Evolutionary conservation across 2,113 vertebrate genomes (phyloP), one percentile per base, ranked within the genome.

Genomic region (Thymallus thymallus): DNA sequence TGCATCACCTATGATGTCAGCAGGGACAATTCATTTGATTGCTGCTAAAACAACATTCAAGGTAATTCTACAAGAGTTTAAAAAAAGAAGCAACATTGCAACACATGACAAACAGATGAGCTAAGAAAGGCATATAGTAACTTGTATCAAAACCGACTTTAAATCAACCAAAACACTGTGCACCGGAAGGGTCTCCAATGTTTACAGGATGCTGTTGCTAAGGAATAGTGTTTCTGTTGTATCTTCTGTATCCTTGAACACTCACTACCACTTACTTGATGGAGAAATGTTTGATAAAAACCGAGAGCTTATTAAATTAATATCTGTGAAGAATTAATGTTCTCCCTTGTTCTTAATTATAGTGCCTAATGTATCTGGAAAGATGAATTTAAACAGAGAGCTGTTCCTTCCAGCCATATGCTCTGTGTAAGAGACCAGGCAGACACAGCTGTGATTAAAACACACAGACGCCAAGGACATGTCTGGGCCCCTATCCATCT

Each of bases 361-460:
- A 14, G 72, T 72, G 74, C 60, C 76, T 51, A 82, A 68, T 80
- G 62, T 69, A 82, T 81, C 76, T 68, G 60, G 74, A 81, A 80
- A 81, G 80, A 73, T 81, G 84, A 75, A 82, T 78, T 86, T 82
- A 75, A 82, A 84, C 67, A 80, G 76, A 81, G 71, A 79, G 68
- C 41, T 56, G 13, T n/a, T 74, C 22, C 20, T 46, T 46, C 24
- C n/a, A 62, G 58, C 55, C 22, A 32, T 32, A 7, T 14, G 16
- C 62, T 64, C 26, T 32, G 55, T 51, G 63, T 72, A 78, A 60
- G 65, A 71, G 65, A 71, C 64, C 51, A 78, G 60, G 68, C 55
- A 73, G 51, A 13, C 70, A 68, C 87, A 86, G 82, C 84, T 88
- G 88, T 71, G 56, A 85, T 81, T 82, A 74, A 90, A 87, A 78